Conservation (phyloP, 2,113 vertebrate species). For the Hypanus sabinus region DNA sequence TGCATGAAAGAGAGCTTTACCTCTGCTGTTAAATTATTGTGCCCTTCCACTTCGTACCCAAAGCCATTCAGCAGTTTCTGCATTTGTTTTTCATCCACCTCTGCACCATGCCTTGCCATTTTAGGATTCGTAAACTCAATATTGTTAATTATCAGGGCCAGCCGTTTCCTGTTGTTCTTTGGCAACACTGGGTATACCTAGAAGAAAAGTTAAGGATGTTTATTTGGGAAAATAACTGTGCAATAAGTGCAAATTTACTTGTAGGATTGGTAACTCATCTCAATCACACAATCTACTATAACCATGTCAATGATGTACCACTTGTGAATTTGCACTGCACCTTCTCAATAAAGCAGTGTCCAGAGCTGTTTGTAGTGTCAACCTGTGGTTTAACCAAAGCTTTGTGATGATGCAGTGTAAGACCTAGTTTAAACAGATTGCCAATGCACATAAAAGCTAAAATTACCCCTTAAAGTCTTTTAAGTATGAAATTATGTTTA, state of each 20-base stretch:
- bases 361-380: no score
- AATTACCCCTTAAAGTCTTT: no score
- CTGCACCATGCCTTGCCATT: constrained; percentile 50
- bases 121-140: constrained; percentile 45
- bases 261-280: not conserved
- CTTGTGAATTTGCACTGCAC: no score
- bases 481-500: no score
- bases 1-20: constrained; percentile 45
- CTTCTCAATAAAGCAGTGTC: no score
- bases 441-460: no score
- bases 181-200: constrained; percentile 56
- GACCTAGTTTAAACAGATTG: no score
- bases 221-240: not conserved
- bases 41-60: constrained; percentile 55
- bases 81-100: constrained; percentile 58
- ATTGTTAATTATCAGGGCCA: constrained; percentile 71
- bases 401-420: no score
- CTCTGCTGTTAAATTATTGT: constrained; percentile 55
- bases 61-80: constrained; percentile 50
- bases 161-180: constrained; percentile 42
- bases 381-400: no score
- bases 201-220: not conserved
- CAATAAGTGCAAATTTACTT: no score
- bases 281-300: not conserved
- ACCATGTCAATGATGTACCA: no score